phyloP scores from a whole-genome alignment of 2,888 invertebrate species.

The Lordiphosa fenestrarum region DNA sequence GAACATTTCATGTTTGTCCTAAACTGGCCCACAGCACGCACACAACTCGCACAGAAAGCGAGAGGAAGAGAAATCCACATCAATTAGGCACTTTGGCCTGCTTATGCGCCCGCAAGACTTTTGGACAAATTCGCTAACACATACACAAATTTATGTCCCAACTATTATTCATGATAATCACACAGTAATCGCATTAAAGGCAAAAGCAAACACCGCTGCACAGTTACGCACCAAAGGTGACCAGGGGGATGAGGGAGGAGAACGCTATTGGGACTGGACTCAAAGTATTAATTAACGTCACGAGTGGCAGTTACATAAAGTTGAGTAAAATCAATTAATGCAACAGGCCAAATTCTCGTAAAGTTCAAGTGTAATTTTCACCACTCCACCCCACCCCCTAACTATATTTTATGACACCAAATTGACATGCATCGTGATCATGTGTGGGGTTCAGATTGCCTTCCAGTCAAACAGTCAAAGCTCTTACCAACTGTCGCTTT shows the following conservation, averaged over 20 bases:
- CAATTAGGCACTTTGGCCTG: too few species aligned
- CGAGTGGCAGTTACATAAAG: conserved; percentile 9
- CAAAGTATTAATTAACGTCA: conserved; percentile 41
- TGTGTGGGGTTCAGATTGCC: too few species aligned
- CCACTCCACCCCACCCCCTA: too few species aligned
- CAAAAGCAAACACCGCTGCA: conserved; percentile 12
- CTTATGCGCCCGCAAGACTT: too few species aligned
- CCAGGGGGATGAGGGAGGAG: conserved; percentile 6
- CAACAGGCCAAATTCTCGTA: conserved; percentile 12
- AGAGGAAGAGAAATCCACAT: too few species aligned
- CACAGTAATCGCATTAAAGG: conserved; percentile 47
- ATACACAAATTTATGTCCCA: conserved; percentile 4
- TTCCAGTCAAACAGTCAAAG: too few species aligned
- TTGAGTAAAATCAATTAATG: conserved; percentile 37
- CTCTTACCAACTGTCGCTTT: too few species aligned
- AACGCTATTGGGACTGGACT: conserved; percentile 34
- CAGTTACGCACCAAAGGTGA: conserved; percentile 27
- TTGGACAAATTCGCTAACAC: conserved; percentile 11
- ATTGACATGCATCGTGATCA: too few species aligned
- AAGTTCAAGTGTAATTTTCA: not conserved
- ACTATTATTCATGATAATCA: conserved; percentile 46
- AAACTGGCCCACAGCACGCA: too few species aligned
- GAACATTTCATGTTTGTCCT: too few species aligned
- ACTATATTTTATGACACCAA: too few species aligned
- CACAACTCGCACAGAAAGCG: too few species aligned